Percentiles rank a stretch among this genome's conserved stretches.
These are phyloP conservation scores for Adoxophyes honmai DNA, from an alignment of 1,140 invertebrate species.

Conservation along the genomic window DNA sequence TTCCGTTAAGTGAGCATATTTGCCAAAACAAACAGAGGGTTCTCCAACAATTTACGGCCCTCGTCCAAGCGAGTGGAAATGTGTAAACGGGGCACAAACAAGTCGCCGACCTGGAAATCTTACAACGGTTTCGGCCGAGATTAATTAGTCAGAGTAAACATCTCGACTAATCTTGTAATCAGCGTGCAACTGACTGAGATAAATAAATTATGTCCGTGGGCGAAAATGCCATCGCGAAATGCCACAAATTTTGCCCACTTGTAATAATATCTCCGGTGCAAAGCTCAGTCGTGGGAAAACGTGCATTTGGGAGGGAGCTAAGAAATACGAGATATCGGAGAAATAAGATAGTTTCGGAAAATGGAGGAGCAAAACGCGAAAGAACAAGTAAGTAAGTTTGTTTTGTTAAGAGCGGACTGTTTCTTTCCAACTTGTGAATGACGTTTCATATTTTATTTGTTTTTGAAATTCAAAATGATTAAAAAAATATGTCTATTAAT, in stretches of 20 bases:
- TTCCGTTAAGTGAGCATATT: slow-evolving; percentile 3
- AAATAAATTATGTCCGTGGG: slow-evolving; percentile 55
- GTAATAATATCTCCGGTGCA: slow-evolving; percentile 41
- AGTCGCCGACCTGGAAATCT: slow-evolving; percentile 47
- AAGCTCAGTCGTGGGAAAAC: slow-evolving; percentile 44
- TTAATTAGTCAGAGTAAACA: slow-evolving; percentile 66
- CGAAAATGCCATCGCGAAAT: slow-evolving; percentile 56
- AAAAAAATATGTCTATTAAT: too few relatives aligned
- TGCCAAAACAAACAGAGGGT: slow-evolving; percentile 21
- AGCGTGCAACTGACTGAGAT: slow-evolving; percentile 56
- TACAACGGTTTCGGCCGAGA: slow-evolving; percentile 50
- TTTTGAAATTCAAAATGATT: too few relatives aligned
- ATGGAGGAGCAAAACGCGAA: slow-evolving; percentile 31
- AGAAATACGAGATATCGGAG: slow-evolving; percentile 18
- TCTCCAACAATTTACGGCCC: slow-evolving; percentile 9
- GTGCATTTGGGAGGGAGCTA: slow-evolving; percentile 24
- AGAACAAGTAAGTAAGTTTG: slow-evolving; percentile 25
- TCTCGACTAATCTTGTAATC: slow-evolving; percentile 61
- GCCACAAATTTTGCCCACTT: slow-evolving; percentile 36
- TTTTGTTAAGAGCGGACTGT: background rate
- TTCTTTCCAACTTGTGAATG: too few relatives aligned
- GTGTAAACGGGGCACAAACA: slow-evolving; percentile 31
- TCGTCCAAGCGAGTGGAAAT: slow-evolving; percentile 29
- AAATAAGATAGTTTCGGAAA: slow-evolving; percentile 20
- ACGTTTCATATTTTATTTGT: too few relatives aligned